phyloP scores from a whole-genome alignment of 92 coral and sea anemone genomes.

The Montipora capitata region DNA sequence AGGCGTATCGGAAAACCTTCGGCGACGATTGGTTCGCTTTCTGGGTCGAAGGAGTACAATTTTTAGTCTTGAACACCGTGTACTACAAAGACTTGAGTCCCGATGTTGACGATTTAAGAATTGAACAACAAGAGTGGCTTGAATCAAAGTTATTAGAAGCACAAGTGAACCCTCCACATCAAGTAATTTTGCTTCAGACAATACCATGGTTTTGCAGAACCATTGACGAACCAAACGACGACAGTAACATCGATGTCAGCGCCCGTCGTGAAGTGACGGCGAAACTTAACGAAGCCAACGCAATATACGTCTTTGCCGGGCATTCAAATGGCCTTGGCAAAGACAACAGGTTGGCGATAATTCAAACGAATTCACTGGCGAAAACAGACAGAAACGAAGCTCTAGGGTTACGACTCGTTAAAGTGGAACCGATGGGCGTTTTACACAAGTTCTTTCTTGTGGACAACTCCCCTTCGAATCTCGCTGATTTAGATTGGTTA shows the following conservation, averaged over 20 bases:
- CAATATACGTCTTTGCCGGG: constrained; percentile 77
- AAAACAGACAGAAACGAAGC: constrained; percentile 36
- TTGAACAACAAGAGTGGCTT: constrained; percentile 88
- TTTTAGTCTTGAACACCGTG: constrained; percentile 83
- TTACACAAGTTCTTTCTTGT: constrained; percentile 72
- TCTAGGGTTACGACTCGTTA: constrained; percentile 78
- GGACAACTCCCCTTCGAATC: constrained; percentile 87
- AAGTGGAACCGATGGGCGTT: constrained; percentile 66
- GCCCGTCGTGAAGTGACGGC: constrained; percentile 71
- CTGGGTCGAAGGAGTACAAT: constrained; percentile 94
- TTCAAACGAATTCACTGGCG: constrained; percentile 73
- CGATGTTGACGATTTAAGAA: constrained; percentile 54
- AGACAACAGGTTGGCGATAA: constrained; percentile 74
- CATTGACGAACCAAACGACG: constrained; percentile 69
- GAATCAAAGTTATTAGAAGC: constrained; percentile 88
- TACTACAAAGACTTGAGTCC: constrained; percentile 63
- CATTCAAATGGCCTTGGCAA: constrained; percentile 61
- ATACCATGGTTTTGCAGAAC: constrained; percentile 81
- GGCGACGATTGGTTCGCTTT: constrained; percentile 94
- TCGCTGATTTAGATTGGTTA: constrained; percentile 69
- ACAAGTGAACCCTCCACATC: constrained; percentile 89
- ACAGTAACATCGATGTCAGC: constrained; percentile 58
- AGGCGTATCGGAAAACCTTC: constrained; percentile 82
- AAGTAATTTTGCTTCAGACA: constrained; percentile 78
- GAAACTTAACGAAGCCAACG: constrained; percentile 85